Evolutionary conservation across 2,888 invertebrate species (phyloP).

Genomic region (Notocelia uddmanniana): DNA sequence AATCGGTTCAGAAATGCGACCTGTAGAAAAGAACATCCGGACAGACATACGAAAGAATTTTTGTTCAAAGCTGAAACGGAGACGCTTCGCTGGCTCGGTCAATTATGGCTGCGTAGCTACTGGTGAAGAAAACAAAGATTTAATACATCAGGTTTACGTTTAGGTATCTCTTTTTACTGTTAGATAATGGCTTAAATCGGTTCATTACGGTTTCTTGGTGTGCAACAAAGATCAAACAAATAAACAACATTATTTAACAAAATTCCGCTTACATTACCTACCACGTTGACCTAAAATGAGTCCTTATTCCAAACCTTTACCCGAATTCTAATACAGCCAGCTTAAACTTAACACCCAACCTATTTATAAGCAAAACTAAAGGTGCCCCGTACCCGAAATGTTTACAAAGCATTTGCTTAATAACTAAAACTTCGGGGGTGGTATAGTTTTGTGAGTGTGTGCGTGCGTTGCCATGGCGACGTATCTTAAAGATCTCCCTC

Average conservation of each 20-base stretch:
- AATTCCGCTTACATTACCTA: not conserved
- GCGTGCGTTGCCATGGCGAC: slow-evolving; percentile 81
- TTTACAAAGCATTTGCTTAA: slow-evolving; percentile 86
- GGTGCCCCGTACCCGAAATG: slow-evolving; percentile 79
- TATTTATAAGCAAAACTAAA: slow-evolving; percentile 80
- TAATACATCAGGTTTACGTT: too few species aligned
- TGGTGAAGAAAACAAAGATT: too few species aligned
- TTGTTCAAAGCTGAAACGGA: too few species aligned
- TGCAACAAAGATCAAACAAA: too few species aligned
- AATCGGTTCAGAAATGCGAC: too few species aligned
- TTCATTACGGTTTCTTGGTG: too few species aligned
- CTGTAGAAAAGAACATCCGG: too few species aligned
- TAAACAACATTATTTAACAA: not conserved
- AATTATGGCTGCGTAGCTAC: too few species aligned
- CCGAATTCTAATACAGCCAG: slow-evolving; percentile 55
- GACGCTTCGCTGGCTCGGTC: too few species aligned
- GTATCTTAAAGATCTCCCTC: slow-evolving; percentile 85
- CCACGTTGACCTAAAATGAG: not conserved
- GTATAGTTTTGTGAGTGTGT: slow-evolving; percentile 64
- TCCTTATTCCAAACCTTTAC: slow-evolving; percentile 18
- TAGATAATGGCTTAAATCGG: too few species aligned
- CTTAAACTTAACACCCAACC: slow-evolving; percentile 75
- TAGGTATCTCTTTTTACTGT: too few species aligned
- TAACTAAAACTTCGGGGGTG: slow-evolving; percentile 82
- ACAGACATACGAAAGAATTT: too few species aligned